A percentile compares a stretch with the other conserved stretches of the same genome.
Conservation (phyloP, 2,888 invertebrate species). For the Omphaloscelis lunosa region DNA sequence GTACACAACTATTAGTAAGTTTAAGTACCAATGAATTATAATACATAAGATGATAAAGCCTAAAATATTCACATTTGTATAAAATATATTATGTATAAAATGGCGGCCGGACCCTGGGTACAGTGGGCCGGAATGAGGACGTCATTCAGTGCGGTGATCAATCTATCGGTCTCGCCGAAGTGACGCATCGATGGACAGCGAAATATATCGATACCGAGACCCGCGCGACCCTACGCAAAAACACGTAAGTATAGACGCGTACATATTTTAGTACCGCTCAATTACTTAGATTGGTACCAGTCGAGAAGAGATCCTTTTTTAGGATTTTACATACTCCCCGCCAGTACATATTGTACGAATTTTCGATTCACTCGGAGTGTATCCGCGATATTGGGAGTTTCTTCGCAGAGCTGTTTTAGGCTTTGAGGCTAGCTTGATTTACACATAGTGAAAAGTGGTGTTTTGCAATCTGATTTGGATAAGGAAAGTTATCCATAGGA, state of each 20-base stretch:
- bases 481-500: not conserved
- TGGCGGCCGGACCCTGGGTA: conserved; percentile 61
- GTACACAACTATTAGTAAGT: not conserved
- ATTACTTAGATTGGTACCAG: conserved; percentile 68
- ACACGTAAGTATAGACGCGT: conserved; percentile 69
- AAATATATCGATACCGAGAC: conserved; percentile 82
- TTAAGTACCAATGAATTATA: not conserved
- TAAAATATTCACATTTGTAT: conserved; percentile 57
- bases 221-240: conserved; percentile 73
- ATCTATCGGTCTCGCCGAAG: conserved; percentile 80
- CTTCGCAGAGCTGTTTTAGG: conserved; percentile 36
- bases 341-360: conserved; percentile 62
- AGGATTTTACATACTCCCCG: conserved; percentile 56
- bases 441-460: conserved; percentile 23
- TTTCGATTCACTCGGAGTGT: conserved; percentile 45
- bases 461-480: conserved; percentile 32
- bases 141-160: conserved; percentile 85
- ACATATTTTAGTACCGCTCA: conserved; percentile 69
- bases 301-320: conserved; percentile 61
- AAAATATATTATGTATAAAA: conserved; percentile 49
- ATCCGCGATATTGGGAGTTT: conserved; percentile 52
- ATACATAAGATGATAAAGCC: conserved; percentile 14
- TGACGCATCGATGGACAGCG: conserved; percentile 84
- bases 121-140: conserved; percentile 78
- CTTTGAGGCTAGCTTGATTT: conserved; percentile 33